Evolutionary conservation across 2,888 invertebrate genomes (phyloP).

Genomic region (Leptopilina drosophilae): DNA sequence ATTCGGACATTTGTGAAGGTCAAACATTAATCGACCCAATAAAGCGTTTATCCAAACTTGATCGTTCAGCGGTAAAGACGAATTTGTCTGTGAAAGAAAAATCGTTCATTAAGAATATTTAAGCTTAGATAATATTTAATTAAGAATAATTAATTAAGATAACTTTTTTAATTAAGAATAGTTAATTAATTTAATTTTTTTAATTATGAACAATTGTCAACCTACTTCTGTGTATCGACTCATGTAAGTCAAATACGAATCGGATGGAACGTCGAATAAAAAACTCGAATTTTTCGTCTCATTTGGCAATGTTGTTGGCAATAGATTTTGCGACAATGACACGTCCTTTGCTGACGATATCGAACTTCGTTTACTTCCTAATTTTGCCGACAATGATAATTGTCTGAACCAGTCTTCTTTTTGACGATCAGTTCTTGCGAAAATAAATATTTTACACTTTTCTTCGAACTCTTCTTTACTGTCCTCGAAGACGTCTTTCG

Average conservation of each 20-base stretch:
- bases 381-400: constrained; percentile 77
- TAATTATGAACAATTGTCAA: constrained; percentile 22
- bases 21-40: constrained; percentile 88
- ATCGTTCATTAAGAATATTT: no score
- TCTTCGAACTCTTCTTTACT: constrained; percentile 65
- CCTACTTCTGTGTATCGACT: constrained; percentile 69
- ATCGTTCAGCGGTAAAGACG: constrained; percentile 69
- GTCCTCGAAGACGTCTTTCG: constrained; percentile 68
- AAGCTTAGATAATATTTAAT: no score
- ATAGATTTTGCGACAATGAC: constrained; percentile 56
- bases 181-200: no score
- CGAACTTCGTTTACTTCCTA: constrained; percentile 64
- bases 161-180: no score
- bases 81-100: constrained; percentile 56
- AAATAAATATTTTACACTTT: constrained; percentile 79
- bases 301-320: constrained; percentile 53
- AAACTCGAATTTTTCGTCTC: constrained; percentile 65
- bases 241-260: constrained; percentile 72
- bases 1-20: constrained; percentile 86
- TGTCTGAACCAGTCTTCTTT: constrained; percentile 91
- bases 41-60: constrained; percentile 88
- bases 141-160: no score
- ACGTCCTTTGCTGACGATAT: constrained; percentile 64
- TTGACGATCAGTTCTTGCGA: constrained; percentile 90
- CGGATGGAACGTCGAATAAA: constrained; percentile 64